A percentile compares a stretch with the other conserved stretches of the same genome.
These are phyloP conservation scores for Parambassis ranga DNA, from an alignment of 2,797 vertebrate genomes.

Conservation along the genomic window DNA sequence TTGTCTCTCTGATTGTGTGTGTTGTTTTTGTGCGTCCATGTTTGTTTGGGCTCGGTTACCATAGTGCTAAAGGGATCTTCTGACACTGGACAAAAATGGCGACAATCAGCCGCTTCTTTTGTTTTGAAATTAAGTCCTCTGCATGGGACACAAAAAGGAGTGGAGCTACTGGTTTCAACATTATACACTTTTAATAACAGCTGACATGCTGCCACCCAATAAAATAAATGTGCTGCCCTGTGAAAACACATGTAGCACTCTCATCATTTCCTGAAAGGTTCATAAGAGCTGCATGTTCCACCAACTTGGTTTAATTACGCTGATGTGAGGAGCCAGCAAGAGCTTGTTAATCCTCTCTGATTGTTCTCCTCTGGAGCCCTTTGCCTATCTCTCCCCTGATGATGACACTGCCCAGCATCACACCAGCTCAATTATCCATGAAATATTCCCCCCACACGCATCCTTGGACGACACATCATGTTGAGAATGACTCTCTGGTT, in stretches of 20 bases:
- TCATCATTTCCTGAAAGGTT: conserved; percentile 9
- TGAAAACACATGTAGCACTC: not conserved
- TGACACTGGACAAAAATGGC: too few species aligned
- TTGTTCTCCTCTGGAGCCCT: conserved; percentile 61
- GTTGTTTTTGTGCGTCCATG: not conserved
- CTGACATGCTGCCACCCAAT: too few species aligned
- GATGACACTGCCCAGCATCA: conserved; percentile 51
- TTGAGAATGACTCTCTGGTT: conserved; percentile 33
- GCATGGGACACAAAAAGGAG: too few species aligned
- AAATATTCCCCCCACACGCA: conserved; percentile 58
- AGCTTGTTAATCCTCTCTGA: conserved; percentile 65
- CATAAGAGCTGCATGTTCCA: conserved; percentile 41
- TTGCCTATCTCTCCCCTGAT: conserved; percentile 44
- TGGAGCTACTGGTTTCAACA: too few species aligned
- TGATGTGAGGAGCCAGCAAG: conserved; percentile 49
- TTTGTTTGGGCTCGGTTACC: not conserved
- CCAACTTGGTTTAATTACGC: conserved; percentile 57
- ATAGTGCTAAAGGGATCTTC: too few species aligned
- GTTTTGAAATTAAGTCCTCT: too few species aligned
- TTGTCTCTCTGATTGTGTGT: too few species aligned
- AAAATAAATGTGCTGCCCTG: not conserved
- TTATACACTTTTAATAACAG: too few species aligned
- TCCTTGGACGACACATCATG: conserved; percentile 40
- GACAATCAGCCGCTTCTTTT: not conserved
- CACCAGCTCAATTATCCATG: conserved; percentile 61